These are phyloP conservation scores for Nasonia oneida DNA, from an alignment of 2,888 invertebrate species.

Conservation along the genomic window DNA sequence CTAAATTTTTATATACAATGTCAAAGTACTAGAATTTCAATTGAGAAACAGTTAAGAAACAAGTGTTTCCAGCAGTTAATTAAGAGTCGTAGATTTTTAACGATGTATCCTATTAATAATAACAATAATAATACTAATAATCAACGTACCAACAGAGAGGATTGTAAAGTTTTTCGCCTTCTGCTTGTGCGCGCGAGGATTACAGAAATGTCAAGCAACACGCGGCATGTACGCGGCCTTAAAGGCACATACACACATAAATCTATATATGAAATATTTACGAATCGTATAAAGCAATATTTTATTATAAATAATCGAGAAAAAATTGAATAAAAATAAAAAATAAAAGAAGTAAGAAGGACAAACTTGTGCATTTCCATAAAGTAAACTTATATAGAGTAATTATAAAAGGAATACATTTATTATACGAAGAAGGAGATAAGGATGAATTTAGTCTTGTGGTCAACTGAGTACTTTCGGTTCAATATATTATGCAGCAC, in stretches of 20 bases:
- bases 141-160: conserved; percentile 8
- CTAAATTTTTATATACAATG: conserved; percentile 7
- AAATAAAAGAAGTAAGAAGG: background rate
- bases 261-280: conserved; percentile 57
- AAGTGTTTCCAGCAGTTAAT: background rate
- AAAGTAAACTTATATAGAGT: background rate
- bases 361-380: conserved; percentile 39
- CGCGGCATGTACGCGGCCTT: conserved; percentile 67
- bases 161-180: conserved; percentile 33
- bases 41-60: background rate
- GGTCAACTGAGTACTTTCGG: background rate
- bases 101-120: background rate
- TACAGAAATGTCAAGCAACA: conserved; percentile 32
- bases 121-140: background rate
- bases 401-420: background rate
- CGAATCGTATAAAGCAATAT: conserved; percentile 72
- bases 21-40: conserved; percentile 12
- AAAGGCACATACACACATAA: conserved; percentile 59
- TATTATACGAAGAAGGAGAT: background rate
- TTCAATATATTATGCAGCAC: background rate
- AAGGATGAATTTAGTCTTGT: background rate
- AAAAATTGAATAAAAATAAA: conserved; percentile 17
- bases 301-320: conserved; percentile 69
- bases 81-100: conserved; percentile 28
- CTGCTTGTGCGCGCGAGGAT: conserved; percentile 21